Base-by-base conservation (phyloP, 1,140 invertebrate genomes). In the Papilio aristodemus region DNA sequence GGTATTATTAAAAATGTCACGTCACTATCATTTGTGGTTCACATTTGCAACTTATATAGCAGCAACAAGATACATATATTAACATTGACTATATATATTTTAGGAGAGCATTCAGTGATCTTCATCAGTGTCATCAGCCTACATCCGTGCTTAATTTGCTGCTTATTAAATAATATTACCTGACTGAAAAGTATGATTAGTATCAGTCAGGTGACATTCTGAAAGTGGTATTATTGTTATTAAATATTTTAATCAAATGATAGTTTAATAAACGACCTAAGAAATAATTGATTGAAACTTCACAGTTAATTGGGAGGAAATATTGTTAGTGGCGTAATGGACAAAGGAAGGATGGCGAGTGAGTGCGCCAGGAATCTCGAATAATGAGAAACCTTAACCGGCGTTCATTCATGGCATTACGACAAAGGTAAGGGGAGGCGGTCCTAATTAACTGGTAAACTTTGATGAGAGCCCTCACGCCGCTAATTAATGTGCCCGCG, bases 381-480 rank as follows among this genome's bases (percentile, higher is more conserved):
- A 58, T 72, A 69, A 69, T 57, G 67, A 72, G 71, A 72, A 69
- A 60, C 71, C 67, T 72, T 72, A 72, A 68, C 67, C 71, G 60
- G 79, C 72, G 77, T 76, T 73, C 71, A 74, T 78, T 79, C 74
- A 84, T 79, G 71, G 74, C 71, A 74, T 79, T 81, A 83, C 78
- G 73, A 77, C 82, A 86, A 85, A 86, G 85, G 79, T 80, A 74
- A 78, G 78, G 81, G 81, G 72, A 71, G 79, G 76, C 77, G 74
- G 80, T 77, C 78, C 88, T 92, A 92, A 92, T 92, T 91, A 92
- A 92, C 87, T 88, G 88, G 90, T 91, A 91, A 92, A 92, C 89
- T 91, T 91, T 90, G 86, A 90, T 89, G 87, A 90, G 81, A 68
- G 73, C 76, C 80, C 84, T 80, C 79, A 77, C 81, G 81, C 90